Evolutionary conservation across 1,140 invertebrate genomes (phyloP).

Genomic region (Bicyclus anynana): DNA sequence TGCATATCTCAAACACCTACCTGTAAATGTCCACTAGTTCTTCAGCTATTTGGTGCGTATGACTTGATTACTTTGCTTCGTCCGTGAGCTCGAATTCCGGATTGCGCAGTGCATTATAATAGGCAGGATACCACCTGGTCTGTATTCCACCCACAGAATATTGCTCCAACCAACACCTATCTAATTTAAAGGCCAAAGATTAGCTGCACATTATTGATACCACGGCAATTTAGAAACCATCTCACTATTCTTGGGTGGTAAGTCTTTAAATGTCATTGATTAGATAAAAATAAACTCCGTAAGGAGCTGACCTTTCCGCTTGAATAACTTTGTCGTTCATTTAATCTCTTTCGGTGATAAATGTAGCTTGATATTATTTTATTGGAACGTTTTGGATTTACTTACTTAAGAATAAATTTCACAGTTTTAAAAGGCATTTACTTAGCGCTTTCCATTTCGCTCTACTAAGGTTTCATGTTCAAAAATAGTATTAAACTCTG

Average conservation of each 20-base stretch:
- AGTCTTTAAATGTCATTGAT: constrained; percentile 29
- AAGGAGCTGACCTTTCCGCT: constrained; percentile 28
- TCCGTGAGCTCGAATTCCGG: constrained; percentile 6
- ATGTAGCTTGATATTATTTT: constrained; percentile 13
- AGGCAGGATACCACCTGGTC: constrained; percentile 54
- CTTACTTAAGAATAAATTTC: background rate
- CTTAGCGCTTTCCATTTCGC: no score
- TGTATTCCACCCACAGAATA: background rate
- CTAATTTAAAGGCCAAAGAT: constrained; percentile 10
- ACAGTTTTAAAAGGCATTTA: background rate
- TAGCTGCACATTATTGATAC: constrained; percentile 15
- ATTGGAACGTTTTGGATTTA: constrained; percentile 1
- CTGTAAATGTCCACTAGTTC: no score
- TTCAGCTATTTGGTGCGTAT: constrained; percentile 33
- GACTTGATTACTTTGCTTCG: constrained; percentile 15
- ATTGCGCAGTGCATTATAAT: constrained; percentile 50
- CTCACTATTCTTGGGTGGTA: constrained; percentile 19
- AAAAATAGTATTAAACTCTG: no score
- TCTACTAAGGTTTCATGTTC: no score
- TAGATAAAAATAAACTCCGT: constrained; percentile 30
- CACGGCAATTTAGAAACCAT: constrained; percentile 9
- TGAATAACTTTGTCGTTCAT: constrained; percentile 20
- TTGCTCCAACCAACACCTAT: constrained; percentile 5
- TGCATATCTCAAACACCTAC: no score
- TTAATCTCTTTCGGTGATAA: constrained; percentile 23